Percentiles rank a stretch among this genome's conserved stretches.
Conservation (phyloP, 1,140 invertebrate genomes). For the Aphis craccivora region DNA sequence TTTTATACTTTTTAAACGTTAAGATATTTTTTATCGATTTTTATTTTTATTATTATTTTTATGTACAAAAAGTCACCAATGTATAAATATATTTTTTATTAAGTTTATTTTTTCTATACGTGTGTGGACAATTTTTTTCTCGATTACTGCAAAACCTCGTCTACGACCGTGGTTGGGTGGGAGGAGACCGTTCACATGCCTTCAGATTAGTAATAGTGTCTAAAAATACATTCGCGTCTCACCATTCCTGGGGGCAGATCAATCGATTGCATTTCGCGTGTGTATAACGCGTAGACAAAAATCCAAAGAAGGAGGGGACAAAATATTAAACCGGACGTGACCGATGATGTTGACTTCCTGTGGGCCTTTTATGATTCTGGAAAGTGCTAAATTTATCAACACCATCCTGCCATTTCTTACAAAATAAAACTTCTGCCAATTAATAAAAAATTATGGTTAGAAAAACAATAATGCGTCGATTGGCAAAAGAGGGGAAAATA, state of each 20-base stretch:
- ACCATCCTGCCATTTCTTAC: slow-evolving; percentile 1
- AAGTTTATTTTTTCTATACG: slow-evolving; percentile 51
- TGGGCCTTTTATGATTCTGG: slow-evolving; percentile 48
- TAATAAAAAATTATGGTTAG: neutral
- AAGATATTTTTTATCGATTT: slow-evolving; percentile 51
- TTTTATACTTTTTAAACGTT: slow-evolving; percentile 49
- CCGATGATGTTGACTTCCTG: slow-evolving; percentile 56
- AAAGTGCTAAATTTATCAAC: slow-evolving; percentile 52
- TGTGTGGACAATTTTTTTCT: slow-evolving; percentile 37
- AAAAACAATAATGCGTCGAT: neutral
- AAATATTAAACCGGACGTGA: slow-evolving; percentile 47
- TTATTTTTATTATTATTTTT: slow-evolving; percentile 45
- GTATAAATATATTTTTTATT: slow-evolving; percentile 53
- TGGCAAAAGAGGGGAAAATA: neutral
- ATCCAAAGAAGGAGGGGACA: neutral
- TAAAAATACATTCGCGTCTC: slow-evolving; percentile 54
- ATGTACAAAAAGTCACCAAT: slow-evolving; percentile 13
- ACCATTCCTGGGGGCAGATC: slow-evolving; percentile 51
- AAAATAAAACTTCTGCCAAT: neutral
- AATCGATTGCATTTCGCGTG: slow-evolving; percentile 50
- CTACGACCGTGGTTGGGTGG: neutral
- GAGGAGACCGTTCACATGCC: slow-evolving; percentile 42
- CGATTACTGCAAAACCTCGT: slow-evolving; percentile 24
- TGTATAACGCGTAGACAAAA: neutral
- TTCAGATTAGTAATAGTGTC: slow-evolving; percentile 48